Evolutionary conservation across 2,888 invertebrate species (phyloP), one percentile per base, ranked within the genome.

Genomic region (Diaprepes abbreviatus): DNA sequence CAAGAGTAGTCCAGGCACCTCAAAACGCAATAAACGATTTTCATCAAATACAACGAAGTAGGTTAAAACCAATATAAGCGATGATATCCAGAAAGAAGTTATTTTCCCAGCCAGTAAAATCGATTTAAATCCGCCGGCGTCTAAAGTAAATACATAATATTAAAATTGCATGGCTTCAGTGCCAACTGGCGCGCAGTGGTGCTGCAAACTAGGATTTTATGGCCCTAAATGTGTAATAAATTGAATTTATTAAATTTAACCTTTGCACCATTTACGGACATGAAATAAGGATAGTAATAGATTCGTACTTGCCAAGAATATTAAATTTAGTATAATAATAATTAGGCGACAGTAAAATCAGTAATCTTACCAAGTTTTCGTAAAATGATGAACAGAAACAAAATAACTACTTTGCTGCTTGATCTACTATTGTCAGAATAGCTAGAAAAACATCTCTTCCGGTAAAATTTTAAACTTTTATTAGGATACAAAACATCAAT

Each of bases 161-260:
- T 67, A 67, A 67, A 67, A 67, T 54, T 60, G 66, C 55, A 67
- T 17, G 60, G 60, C 66, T 60, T 24, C 48, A 24, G 64, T 65
- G 70, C 70, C 70, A 70, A 70, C 70, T 70, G 70, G 65, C 65
- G 70, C 66, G 16, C 48, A 40, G 55, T 40, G 54, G 52, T 54
- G 64, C 67, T 68, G 67, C 58, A 65, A 66, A 65, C 70, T 66
- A 66, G 45, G 48, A 60, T 70, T 70, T 70, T 70, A 70, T 70
- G 40, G 55, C 66, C 65, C 38, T 66, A 60, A 66, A 70, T 65
- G 70, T 54, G 43, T 65, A 65, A 70, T 70, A 70, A 70, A 70
- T 70, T 70, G 70, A 66, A 70, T 70, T 70, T 70, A 70, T 70
- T 70, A 70, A 70, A 70, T 66, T 57, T 58, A 58, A 59, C 66